Evolutionary conservation across 2,797 vertebrate genomes (phyloP), one percentile per base, ranked within the genome.

Genomic region (Harpagifer antarcticus): DNA sequence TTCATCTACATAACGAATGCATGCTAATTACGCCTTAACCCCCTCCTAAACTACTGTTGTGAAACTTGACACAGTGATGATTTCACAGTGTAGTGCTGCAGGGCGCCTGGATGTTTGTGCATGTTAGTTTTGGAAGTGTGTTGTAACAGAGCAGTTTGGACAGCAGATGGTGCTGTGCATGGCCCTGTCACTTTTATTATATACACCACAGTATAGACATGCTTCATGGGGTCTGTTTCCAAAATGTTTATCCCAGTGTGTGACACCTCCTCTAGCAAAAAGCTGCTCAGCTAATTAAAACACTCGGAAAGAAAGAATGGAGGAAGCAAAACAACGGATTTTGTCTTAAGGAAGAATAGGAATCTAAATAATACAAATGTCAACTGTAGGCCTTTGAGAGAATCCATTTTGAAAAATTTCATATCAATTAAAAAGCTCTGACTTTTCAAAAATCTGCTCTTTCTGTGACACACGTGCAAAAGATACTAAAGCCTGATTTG

Each of bases 151-250:
- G 55, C 1, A 0, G n/a, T 47, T 53, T 1, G 48, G 64, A 60
- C 93, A 95, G 86, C 91, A 95, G 95, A 94, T 94, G 94, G 94
- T 72, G 94, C 92, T 92, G 86, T 91, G 63, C 67, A 1, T 65
- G 87, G 58, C 84, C 54, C 47, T 66, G 63, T 53, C 31, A 23
- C 4, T 20, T 0, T 0, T 15, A 9, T 37, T 37, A 37, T 37
- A 10, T 3, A 0, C 57, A 20, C 12, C 53, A 57, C 57, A 56
- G 20, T 3, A 5, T 11, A 16, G 50, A 40, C 60, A 15, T 60
- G 33, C 31, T 60, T 45, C 53, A 45, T 47, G 45, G 44, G 52
- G 33, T 62, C 43, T 17, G n/a, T n/a, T 20, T 53, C 31, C 12
- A 42, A 67, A 49, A 60, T 49, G 59, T 72, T 60, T 42, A 3